A percentile compares a stretch with the other conserved stretches of the same genome.
Evolutionary conservation across 2,888 invertebrate genomes (phyloP).

Genomic region (Formica aserva): DNA sequence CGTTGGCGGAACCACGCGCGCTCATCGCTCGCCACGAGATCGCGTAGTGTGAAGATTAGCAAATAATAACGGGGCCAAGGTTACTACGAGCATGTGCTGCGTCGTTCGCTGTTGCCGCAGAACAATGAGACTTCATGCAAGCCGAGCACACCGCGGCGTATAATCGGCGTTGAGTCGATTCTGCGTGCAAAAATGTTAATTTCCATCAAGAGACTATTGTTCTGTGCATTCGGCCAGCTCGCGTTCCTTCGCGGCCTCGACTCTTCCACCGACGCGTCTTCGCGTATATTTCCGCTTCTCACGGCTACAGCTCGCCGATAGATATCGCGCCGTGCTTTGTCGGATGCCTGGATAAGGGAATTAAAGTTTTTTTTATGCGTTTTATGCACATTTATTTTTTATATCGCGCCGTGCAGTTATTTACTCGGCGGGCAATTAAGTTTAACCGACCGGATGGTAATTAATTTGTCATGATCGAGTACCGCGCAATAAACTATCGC

Average conservation of each 20-base stretch:
- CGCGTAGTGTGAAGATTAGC: conserved; percentile 75
- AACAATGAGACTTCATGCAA: conserved; percentile 77
- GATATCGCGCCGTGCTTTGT: conserved; percentile 57
- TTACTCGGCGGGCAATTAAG: conserved; percentile 32
- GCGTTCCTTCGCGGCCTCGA: conserved; percentile 60
- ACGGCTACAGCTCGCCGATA: conserved; percentile 64
- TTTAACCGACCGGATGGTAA: conserved; percentile 50
- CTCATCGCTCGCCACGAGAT: conserved; percentile 53
- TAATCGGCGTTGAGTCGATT: conserved; percentile 60
- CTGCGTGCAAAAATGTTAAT: conserved; percentile 78
- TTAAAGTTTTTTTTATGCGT: conserved; percentile 63
- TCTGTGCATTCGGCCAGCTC: conserved; percentile 56
- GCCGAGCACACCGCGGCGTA: conserved; percentile 61
- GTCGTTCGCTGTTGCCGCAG: conserved; percentile 61
- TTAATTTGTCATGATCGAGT: conserved; percentile 62
- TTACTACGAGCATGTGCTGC: conserved; percentile 75
- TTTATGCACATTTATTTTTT: conserved; percentile 48
- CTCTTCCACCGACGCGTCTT: conserved; percentile 68
- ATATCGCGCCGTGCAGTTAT: conserved; percentile 35
- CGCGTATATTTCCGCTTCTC: conserved; percentile 77
- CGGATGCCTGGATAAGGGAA: conserved; percentile 49
- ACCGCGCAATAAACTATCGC: conserved; percentile 20
- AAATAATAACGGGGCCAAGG: conserved; percentile 83
- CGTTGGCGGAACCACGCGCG: conserved; percentile 54
- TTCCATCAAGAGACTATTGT: conserved; percentile 71